Base-by-base conservation (phyloP, 1,140 invertebrate species). In the Trichonephila clavipes region DNA sequence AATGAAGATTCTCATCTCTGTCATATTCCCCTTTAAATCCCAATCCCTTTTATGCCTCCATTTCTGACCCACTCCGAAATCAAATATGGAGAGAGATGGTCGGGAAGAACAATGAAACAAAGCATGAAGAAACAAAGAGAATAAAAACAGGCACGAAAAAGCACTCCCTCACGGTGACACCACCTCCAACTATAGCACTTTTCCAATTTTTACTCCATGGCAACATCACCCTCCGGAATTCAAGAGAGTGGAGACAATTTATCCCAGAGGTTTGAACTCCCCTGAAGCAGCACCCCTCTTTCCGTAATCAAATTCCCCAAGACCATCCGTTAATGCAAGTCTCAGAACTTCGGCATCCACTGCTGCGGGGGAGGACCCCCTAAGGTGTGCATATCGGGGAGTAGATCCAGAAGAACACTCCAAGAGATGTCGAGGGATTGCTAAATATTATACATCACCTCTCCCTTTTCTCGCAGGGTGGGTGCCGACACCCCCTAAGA, bases 291-390 rank as follows among this genome's bases (percentile, higher is more conserved):
- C n/a, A 21, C 51, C 40, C 82, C 44, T 21, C 82, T 2, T 28
- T 44, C n/a, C 61, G 66, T 89, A 89, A 89, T 89, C 88, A 89
- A 89, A 89, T 92, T 85, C 61, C 61, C 19, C n/a, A 28, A 64
- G 72, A 85, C 90, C 81, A 92, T 92, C 90, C 90, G 21, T 92
- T 92, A 92, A 92, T 92, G 81, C 21, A 85, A 85, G 81, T 85
- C 81, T 92, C 90, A 92, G 81, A 6, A 44, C 90, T 69, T 85
- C 51, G 90, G 90, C 62, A 92, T 92, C 62, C 58, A 51, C 28
- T 18, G 21, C 18, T 81, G 72, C 24, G 81, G 58, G 86, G 72
- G 72, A 77, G 28, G 28, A 34, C 28, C 86, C 62, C 62, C 40
- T 28, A 59, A 85, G 83, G 83, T 85, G 58, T 69, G 69, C 66